Evolutionary conservation across 2,113 vertebrate genomes (phyloP), one percentile per base, ranked within the genome.

Genomic region (Noturus placidus): DNA sequence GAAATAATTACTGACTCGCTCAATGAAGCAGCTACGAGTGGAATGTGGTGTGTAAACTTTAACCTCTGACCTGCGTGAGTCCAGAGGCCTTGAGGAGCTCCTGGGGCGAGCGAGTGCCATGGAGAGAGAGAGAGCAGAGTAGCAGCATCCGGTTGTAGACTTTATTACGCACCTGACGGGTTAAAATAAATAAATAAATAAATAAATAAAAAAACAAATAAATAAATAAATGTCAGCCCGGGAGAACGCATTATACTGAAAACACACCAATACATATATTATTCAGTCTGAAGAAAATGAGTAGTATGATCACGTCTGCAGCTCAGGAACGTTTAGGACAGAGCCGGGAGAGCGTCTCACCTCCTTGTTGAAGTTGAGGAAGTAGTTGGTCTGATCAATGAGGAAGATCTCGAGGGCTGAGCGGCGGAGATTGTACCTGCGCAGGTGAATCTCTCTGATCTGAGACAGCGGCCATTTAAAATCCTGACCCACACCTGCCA

Each of bases 331-430:
- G 42, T 42, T 42, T 1, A 15, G 35, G 22, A n/a, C 33, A 25
- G 19, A 46, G 57, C 27, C 6, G 11, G n/a, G 19, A 13, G 4
- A n/a, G 4, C 0, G 10, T 10, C 87, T 85, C 87, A 98, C 98
- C 96, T 99, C 97, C 86, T 99, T 99, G 93, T 96, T 97, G 89
- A 99, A 99, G 93, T 99, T 99, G 80, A 99, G 96, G 92, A 99
- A 99, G 90, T 99, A 99, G 91, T 97, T 99, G 87, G 97, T 99
- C 91, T 99, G 98, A 91, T 99, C 98, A 14, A 97, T 96, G 89
- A 99, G 97, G 94, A 99, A 99, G 92, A 99, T 97, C 93, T 99
- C 98, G 91, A 99, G 93, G 80, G 98, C 98, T 0, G 98, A 99
- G 88, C 98, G 97, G 0, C 97, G 96, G 82, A 99, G 94, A 88